Evolutionary conservation across 2,797 vertebrate genomes (phyloP).

Genomic region (Sus cebifrons): DNA sequence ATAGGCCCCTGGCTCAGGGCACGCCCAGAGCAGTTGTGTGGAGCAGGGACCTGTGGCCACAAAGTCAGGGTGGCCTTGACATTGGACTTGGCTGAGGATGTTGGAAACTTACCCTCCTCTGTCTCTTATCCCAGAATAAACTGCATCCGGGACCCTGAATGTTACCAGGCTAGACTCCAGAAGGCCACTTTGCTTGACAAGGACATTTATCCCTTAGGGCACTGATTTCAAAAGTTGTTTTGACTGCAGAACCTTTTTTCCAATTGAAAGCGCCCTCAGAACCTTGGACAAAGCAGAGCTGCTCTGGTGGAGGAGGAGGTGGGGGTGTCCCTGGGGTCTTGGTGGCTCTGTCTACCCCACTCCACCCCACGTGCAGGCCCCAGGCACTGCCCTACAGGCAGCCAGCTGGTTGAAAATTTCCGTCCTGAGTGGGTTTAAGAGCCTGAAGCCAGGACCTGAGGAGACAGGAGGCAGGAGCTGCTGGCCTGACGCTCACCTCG

Average conservation of each 20-base stretch:
- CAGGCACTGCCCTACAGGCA: background rate
- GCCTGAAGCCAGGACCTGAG: background rate
- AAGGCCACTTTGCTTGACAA: slow-evolving; percentile 67
- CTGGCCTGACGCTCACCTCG: background rate
- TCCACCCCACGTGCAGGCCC: background rate
- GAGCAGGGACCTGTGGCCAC: background rate
- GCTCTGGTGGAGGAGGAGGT: background rate
- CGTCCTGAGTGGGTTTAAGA: background rate
- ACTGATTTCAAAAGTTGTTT: slow-evolving; percentile 69
- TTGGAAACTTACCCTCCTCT: background rate
- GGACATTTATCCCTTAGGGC: slow-evolving; percentile 66
- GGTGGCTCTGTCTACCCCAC: background rate
- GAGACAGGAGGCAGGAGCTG: background rate
- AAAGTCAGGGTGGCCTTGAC: background rate
- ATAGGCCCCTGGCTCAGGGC: background rate
- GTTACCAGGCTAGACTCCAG: slow-evolving; percentile 26
- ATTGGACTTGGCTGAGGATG: background rate
- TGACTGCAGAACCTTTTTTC: slow-evolving; percentile 41
- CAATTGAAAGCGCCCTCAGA: slow-evolving; percentile 57
- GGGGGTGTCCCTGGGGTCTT: background rate
- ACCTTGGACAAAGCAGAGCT: background rate
- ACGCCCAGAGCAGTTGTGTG: background rate
- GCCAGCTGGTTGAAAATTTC: slow-evolving; percentile 42
- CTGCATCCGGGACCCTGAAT: slow-evolving; percentile 7
- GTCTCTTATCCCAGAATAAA: slow-evolving; percentile 19